phyloP scores from a whole-genome alignment of 2,113 vertebrate species.

The Perca flavescens region DNA sequence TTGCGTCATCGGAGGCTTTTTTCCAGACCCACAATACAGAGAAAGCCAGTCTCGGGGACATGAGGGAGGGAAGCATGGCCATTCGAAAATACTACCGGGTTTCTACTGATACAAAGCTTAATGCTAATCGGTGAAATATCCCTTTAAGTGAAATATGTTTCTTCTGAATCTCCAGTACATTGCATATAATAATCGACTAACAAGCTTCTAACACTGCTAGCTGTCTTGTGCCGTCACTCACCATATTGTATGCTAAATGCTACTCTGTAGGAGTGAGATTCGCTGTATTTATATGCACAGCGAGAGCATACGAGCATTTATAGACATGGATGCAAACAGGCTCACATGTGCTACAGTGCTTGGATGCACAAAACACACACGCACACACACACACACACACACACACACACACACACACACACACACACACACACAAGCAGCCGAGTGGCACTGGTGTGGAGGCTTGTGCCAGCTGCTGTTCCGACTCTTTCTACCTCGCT shows the following conservation, averaged over 20 bases:
- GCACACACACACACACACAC: conserved; percentile 20
- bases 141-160: conserved; percentile 22
- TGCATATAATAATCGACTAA: neutral
- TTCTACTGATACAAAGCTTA: too few relatives aligned
- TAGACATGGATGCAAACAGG: conserved; percentile 46
- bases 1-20: too few relatives aligned
- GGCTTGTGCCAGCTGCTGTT: conserved; percentile 78
- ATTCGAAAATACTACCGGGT: too few relatives aligned
- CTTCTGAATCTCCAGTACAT: conserved; percentile 16
- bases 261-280: conserved; percentile 67
- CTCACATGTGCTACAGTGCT: conserved; percentile 6
- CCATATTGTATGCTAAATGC: conserved; percentile 54
- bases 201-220: conserved; percentile 1
- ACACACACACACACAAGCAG: conserved; percentile 31
- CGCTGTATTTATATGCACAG: conserved; percentile 59
- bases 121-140: too few relatives aligned
- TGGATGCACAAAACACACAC: neutral
- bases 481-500: conserved; percentile 52
- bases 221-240: conserved; percentile 48
- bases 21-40: too few relatives aligned
- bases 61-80: too few relatives aligned
- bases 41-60: too few relatives aligned
- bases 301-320: conserved; percentile 47
- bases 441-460: conserved; percentile 68
- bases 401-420: conserved; percentile 28